A percentile compares a stretch with the other conserved stretches of the same genome.
Conservation (phyloP, 2,797 vertebrate species). For the Meda fulgida region DNA sequence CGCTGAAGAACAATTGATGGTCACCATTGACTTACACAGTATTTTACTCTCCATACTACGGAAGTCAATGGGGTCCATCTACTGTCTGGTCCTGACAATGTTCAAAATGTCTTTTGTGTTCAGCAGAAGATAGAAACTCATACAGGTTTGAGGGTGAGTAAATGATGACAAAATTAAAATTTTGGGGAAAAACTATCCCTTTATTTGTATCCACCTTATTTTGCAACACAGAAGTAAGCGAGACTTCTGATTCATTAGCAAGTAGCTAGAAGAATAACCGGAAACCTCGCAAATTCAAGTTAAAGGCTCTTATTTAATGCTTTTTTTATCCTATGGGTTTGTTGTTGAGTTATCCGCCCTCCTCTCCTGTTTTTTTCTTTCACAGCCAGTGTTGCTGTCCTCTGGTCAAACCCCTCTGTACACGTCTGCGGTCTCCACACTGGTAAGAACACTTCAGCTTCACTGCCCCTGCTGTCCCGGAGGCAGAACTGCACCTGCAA, state of each 20-base stretch:
- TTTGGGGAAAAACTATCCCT: no score
- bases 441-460: conserved; percentile 79
- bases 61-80: not conserved
- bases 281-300: not conserved
- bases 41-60: not conserved
- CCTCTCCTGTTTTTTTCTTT: conserved; percentile 66
- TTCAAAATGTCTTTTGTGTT: not conserved
- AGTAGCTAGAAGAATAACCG: not conserved
- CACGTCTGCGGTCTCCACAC: conserved; percentile 84
- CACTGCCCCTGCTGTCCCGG: conserved; percentile 36
- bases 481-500: not conserved
- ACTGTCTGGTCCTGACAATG: no score
- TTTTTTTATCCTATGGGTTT: conserved; percentile 5
- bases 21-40: no score
- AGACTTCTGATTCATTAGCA: not conserved
- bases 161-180: no score
- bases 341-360: conserved; percentile 38
- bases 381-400: conserved; percentile 85
- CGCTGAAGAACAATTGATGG: no score
- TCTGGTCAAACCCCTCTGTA: conserved; percentile 85
- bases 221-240: not conserved
- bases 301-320: conserved; percentile 12
- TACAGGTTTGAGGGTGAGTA: no score
- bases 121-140: not conserved
- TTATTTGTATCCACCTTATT: not conserved